Conservation (phyloP, 1,140 invertebrate genomes). For the Pseudomyrmex sp. region DNA sequence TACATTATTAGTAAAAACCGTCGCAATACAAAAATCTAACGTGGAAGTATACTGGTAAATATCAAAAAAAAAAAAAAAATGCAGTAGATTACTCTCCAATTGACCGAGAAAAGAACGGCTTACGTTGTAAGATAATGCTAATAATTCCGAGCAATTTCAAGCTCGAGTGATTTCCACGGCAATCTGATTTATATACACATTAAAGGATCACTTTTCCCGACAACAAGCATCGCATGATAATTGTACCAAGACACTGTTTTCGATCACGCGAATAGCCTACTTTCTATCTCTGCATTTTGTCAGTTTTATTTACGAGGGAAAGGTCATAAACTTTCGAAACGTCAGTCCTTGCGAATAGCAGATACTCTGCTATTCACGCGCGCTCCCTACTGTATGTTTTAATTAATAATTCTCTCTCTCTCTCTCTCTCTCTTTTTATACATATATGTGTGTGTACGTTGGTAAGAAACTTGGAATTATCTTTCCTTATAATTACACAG, state of each 20-base stretch:
- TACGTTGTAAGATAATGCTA: conserved; percentile 28
- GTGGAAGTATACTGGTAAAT: neutral
- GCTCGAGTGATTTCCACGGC: conserved; percentile 56
- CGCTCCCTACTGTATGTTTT: neutral
- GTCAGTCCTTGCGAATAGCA: neutral
- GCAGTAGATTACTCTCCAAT: neutral
- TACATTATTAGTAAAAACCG: neutral
- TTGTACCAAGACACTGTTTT: conserved; percentile 26
- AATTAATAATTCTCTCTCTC: conserved; percentile 17
- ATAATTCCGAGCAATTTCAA: conserved; percentile 65
- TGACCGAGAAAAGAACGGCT: conserved; percentile 22
- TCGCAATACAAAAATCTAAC: neutral
- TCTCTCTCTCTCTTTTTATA: neutral
- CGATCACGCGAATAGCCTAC: conserved; percentile 63
- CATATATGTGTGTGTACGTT: no score
- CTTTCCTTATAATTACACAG: conserved; percentile 6
- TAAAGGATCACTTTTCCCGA: conserved; percentile 51
- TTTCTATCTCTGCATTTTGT: conserved; percentile 60
- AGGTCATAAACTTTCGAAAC: conserved; percentile 22
- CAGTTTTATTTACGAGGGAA: conserved; percentile 23
- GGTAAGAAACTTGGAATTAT: neutral
- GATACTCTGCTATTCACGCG: neutral
- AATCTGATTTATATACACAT: conserved; percentile 62
- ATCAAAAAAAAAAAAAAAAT: neutral
- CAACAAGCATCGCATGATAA: conserved; percentile 55